These are phyloP conservation scores for Candidula unifasciata DNA, from an alignment of 2,888 invertebrate genomes.

Conservation along the genomic window DNA sequence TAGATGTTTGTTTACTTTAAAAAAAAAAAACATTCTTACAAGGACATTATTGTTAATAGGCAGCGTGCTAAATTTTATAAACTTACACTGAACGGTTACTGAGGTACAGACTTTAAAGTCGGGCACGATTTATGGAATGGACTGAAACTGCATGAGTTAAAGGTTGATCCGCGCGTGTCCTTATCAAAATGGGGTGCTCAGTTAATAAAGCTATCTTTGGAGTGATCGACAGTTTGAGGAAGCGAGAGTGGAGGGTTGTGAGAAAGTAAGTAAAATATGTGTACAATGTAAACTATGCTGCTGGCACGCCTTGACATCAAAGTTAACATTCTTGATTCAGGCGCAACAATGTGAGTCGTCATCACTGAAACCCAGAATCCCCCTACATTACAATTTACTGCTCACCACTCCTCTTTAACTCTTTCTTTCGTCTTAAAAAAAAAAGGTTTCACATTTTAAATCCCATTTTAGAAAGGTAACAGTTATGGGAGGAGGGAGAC, in stretches of 20 bases:
- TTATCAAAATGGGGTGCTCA: no score
- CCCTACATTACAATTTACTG: background rate
- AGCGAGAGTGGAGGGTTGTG: background rate
- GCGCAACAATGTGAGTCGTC: background rate
- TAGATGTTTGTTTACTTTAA: no score
- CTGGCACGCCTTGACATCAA: conserved; percentile 20
- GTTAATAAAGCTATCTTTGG: background rate
- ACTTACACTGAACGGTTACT: no score
- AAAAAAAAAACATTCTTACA: no score
- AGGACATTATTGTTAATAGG: no score
- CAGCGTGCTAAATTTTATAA: no score
- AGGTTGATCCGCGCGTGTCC: no score
- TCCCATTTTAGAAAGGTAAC: no score
- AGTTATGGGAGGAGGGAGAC: no score
- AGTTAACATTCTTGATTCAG: conserved; percentile 33
- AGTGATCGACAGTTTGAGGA: background rate
- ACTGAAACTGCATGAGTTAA: no score
- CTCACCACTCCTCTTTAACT: background rate
- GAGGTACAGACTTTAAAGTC: no score
- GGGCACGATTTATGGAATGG: no score
- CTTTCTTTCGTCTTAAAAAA: background rate
- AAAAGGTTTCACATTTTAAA: background rate
- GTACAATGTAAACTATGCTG: conserved; percentile 9
- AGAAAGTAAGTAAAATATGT: background rate
- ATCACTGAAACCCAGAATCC: background rate